Conservation (phyloP, 2,888 invertebrate genomes). For the Hypsopygia costalis region DNA sequence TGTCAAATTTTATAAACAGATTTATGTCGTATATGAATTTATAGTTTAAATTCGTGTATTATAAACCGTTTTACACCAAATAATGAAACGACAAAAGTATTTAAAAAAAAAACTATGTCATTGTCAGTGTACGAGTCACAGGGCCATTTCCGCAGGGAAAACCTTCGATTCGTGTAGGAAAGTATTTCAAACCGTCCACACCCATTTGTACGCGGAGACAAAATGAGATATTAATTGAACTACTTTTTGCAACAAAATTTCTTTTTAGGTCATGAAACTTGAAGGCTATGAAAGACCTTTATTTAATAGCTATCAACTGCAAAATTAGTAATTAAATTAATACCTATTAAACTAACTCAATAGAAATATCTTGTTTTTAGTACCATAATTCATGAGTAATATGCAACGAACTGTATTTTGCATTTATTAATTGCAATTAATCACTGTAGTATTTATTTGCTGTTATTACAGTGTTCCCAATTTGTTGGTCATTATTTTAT, state of each 20-base stretch:
- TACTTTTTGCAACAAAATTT: not conserved
- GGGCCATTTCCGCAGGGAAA: conserved; percentile 44
- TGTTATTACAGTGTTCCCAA: too few relatives aligned
- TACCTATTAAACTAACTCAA: too few relatives aligned
- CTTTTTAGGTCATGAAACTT: not conserved
- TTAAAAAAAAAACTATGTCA: conserved; percentile 22
- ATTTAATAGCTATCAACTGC: not conserved
- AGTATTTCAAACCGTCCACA: not conserved
- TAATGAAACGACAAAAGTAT: not conserved
- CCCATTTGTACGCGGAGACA: not conserved
- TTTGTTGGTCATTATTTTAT: too few relatives aligned
- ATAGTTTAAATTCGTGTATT: too few relatives aligned
- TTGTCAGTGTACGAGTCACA: conserved; percentile 30
- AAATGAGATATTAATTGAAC: not conserved
- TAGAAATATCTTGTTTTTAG: too few relatives aligned
- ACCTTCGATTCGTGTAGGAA: conserved; percentile 44
- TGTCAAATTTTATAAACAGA: too few relatives aligned
- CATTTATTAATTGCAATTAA: too few relatives aligned
- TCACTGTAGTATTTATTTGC: too few relatives aligned
- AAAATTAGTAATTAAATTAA: too few relatives aligned
- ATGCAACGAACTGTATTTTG: too few relatives aligned
- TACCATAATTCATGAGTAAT: too few relatives aligned
- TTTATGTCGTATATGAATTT: too few relatives aligned
- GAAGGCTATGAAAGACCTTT: not conserved
- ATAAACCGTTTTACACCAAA: not conserved